Evolutionary conservation across 2,113 vertebrate genomes (phyloP), one percentile per base, ranked within the genome.

Genomic region (Anarrhichthys ocellatus): DNA sequence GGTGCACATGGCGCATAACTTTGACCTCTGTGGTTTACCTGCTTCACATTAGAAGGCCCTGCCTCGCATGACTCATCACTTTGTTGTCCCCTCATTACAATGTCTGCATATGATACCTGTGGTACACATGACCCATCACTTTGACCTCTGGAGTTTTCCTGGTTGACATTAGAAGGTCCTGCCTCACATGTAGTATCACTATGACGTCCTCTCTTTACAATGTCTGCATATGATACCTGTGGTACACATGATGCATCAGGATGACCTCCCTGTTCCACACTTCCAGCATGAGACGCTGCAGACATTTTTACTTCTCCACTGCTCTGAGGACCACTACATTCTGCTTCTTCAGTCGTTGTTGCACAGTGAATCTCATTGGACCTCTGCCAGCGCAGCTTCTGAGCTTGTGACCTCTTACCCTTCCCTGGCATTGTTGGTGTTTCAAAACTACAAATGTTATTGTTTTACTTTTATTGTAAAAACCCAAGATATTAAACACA

Each of bases 341-440:
- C 44, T 29, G 44, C 46, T 48, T 18, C 15, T 48, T 46, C 24
- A 29, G 17, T 5, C 2, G 27, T 29, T 29, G 32, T 11, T 56
- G 22, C 6, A 40, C 34, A 10, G 14, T n/a, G n/a, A n/a, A n/a
- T n/a, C n/a, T 71, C 50, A 0, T 9, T 24, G 2, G 9, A 24
- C 32, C 13, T 66, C 40, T 66, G 2, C 14, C 6, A 15, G 68
- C 48, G 29, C 18, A 15, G 68, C 1, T 20, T 54, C 22, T 0
- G 1, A 22, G 32, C 68, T 36, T 34, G 27, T 11, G 67, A 52
- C 27, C 2, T 34, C 48, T 70, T 54, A 54, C 32, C 5, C 18
- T 54, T 71, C 50, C 22, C 56, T 4, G 68, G 68, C 46, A 70
- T 71, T n/a, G 48, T 50, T 67, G 65, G n/a, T 29, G 27, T 29